phyloP scores from a whole-genome alignment of 2,113 vertebrate species.

The Pomatostomus ruficeps region DNA sequence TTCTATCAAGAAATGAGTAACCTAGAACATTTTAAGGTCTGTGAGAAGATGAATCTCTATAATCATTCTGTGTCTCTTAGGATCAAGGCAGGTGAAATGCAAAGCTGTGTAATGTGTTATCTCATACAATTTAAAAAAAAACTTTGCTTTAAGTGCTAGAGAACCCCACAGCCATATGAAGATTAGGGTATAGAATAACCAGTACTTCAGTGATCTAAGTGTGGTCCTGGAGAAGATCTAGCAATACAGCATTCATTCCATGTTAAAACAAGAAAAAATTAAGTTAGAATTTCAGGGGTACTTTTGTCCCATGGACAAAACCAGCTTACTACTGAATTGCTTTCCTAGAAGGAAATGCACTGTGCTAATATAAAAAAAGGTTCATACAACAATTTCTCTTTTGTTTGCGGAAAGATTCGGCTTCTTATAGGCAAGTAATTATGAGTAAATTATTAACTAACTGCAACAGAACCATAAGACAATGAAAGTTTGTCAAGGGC shows the following conservation, averaged over 20 bases:
- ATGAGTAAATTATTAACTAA: slow-evolving; percentile 35
- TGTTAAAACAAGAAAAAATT: not conserved
- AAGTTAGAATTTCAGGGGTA: not conserved
- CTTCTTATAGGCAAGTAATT: not conserved
- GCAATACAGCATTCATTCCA: not conserved
- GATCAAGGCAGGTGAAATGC: not conserved
- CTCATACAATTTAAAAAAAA: not conserved
- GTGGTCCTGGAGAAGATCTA: not conserved
- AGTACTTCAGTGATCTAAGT: not conserved
- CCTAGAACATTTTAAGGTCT: not conserved
- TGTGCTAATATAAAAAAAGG: not conserved
- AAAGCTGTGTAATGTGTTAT: not conserved
- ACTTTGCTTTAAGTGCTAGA: not conserved
- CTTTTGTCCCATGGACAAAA: not conserved
- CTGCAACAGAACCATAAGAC: not conserved
- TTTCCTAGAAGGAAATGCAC: not conserved
- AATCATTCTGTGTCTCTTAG: not conserved
- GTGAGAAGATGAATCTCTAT: not conserved
- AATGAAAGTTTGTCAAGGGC: slow-evolving; percentile 9
- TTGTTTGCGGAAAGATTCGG: not conserved
- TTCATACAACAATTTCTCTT: not conserved
- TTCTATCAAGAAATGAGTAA: not conserved
- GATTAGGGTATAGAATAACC: not conserved
- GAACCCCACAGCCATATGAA: not conserved
- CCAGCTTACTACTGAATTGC: not conserved